Conservation (phyloP, 1,140 invertebrate genomes). For the Papilio xuthus region DNA sequence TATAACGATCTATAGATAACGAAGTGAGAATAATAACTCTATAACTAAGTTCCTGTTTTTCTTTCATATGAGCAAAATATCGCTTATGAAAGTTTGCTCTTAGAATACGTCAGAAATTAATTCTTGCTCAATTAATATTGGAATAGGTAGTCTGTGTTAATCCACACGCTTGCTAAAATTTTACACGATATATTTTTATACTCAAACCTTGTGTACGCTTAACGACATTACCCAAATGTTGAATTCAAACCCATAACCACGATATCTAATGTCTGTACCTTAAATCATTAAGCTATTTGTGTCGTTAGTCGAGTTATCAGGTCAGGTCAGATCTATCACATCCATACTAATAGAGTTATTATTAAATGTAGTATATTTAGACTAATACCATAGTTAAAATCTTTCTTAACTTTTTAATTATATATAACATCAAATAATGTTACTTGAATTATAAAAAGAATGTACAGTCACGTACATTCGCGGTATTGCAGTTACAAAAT, state of each 20-base stretch:
- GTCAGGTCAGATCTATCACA: too few species aligned
- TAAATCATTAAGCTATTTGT: too few species aligned
- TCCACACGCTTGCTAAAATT: neutral
- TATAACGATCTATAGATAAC: constrained; percentile 1
- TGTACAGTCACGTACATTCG: too few species aligned
- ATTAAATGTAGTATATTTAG: too few species aligned
- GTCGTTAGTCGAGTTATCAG: too few species aligned
- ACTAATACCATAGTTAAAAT: neutral
- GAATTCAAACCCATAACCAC: too few species aligned
- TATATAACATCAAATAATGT: neutral
- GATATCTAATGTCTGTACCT: too few species aligned
- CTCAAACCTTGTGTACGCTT: too few species aligned
- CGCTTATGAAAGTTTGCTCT: neutral
- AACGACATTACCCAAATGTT: too few species aligned
- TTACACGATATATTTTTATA: neutral
- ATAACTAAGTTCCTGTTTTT: constrained; percentile 11
- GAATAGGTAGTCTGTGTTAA: neutral
- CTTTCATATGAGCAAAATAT: constrained; percentile 6
- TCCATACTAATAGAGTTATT: too few species aligned
- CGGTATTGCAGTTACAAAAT: too few species aligned
- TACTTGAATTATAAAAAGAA: neutral
- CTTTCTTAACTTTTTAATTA: neutral
- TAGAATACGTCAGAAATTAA: neutral
- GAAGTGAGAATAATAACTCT: constrained; percentile 12
- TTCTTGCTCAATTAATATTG: neutral